Base-by-base conservation (phyloP, 2,888 invertebrate genomes). In the Pristionchus mayeri region DNA sequence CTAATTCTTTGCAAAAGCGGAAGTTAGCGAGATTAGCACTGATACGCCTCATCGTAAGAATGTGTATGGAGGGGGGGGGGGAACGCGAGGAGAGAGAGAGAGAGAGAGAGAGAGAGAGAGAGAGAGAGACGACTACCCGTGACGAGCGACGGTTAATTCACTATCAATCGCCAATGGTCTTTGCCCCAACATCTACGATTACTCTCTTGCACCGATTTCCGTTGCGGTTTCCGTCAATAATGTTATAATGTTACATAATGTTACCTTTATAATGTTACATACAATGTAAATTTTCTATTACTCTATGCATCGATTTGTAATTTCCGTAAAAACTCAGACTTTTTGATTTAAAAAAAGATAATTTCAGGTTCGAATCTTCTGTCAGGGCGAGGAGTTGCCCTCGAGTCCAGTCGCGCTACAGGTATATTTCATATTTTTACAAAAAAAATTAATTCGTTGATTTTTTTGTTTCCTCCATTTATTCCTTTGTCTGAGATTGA, bases 331-430 rank as follows among this genome's bases (percentile, higher is more conserved):
- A n/a, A n/a, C n/a, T n/a, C n/a, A n/a, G n/a, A n/a, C n/a, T n/a
- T n/a, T n/a, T n/a, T n/a, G 13, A 71, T 40, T 71, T 9, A n/a
- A n/a, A n/a, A 40, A 11, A 37, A 48, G 9, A 57, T 37, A 84
- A 30, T 54, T 50, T 30, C 87, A 92, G 92, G 90, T 92, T 50
- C 92, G 90, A 54, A 91, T 92, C 81, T 89, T 88, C 86, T 92
- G 92, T 85, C 89, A 89, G 86, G 90, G 90, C 63, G 85, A 87
- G 27, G 91, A 92, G 71, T 86, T 92, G 27, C 89, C 89, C 79
- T 89, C 90, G 67, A 90, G 90, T 84, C 92, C 92, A 37, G 88
- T 92, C n/a, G 85, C 87, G 13, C 84, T 92, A 54, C 87, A 89
- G 80, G 92, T 92, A 48, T 50, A 3, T 37, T 71, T 16, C 0